phyloP scores from a whole-genome alignment of 1,140 invertebrate species.

The Megalonaias nervosa region DNA sequence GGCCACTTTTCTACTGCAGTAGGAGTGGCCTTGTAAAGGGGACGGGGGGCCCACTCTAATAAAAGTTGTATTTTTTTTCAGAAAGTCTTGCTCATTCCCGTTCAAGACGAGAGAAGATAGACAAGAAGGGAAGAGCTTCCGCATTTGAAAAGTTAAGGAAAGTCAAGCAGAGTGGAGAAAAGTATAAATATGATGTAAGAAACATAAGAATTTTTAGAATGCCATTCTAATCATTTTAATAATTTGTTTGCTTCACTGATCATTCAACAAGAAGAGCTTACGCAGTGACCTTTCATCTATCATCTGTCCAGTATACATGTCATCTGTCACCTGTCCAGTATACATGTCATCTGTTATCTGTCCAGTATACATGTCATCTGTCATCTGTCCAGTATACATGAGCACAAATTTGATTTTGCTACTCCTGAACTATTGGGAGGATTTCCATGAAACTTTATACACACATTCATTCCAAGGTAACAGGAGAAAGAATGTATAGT shows the following conservation, averaged over 20 bases:
- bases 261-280: neutral
- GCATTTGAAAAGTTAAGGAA: conserved; percentile 88
- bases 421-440: no score
- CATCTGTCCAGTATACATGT: neutral
- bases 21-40: no score
- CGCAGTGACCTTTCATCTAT: neutral
- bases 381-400: neutral
- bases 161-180: conserved; percentile 81
- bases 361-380: neutral
- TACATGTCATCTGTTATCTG: neutral
- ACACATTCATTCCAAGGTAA: no score
- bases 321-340: neutral
- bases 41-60: no score
- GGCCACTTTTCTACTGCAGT: no score
- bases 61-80: conserved; percentile 8
- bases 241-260: neutral
- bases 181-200: conserved; percentile 87
- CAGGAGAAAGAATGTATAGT: no score
- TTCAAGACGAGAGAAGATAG: conserved; percentile 61
- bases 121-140: conserved; percentile 73
- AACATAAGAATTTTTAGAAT: neutral
- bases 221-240: neutral
- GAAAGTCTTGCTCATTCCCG: conserved; percentile 49
- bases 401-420: no score
- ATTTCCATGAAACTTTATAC: no score